These are phyloP conservation scores for Aegypius monachus DNA, from an alignment of 2,113 vertebrate species.

Conservation along the genomic window DNA sequence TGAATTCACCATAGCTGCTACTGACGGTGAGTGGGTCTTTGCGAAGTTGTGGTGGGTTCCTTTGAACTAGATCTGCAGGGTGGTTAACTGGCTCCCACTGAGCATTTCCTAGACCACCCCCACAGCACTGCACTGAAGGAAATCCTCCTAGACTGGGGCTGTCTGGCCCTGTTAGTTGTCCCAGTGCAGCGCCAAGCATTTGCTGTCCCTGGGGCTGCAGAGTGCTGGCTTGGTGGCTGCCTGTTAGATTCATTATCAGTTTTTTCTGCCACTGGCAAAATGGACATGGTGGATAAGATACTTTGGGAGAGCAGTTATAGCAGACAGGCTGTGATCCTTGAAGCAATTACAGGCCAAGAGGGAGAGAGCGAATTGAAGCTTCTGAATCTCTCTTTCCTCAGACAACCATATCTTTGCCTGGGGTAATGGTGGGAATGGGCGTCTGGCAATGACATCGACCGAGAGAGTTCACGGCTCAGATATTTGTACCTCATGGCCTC, in stretches of 20 bases:
- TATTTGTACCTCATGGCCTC: slow-evolving; percentile 94
- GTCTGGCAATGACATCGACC: slow-evolving; percentile 90
- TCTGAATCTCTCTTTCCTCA: slow-evolving; percentile 53
- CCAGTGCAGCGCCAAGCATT: not conserved
- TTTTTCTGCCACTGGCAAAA: not conserved
- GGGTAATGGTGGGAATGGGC: slow-evolving; percentile 96
- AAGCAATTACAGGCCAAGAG: not conserved
- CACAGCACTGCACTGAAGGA: not conserved
- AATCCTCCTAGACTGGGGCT: not conserved
- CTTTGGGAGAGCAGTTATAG: not conserved
- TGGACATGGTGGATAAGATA: not conserved
- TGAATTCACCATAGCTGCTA: slow-evolving; percentile 95
- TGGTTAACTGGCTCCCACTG: not conserved
- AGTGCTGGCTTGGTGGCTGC: not conserved
- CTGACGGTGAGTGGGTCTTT: slow-evolving; percentile 84
- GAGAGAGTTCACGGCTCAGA: slow-evolving; percentile 92
- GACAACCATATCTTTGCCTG: slow-evolving; percentile 99
- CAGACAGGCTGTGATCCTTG: not conserved
- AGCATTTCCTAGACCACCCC: not conserved
- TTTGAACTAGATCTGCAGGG: not conserved
- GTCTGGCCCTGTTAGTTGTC: not conserved
- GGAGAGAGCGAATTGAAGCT: not conserved
- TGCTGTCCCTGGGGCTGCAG: not conserved
- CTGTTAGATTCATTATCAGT: not conserved
- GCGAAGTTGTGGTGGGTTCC: not conserved